Evolutionary conservation across 2,113 vertebrate species (phyloP), one percentile per base, ranked within the genome.

Genomic region (Strix aluco): DNA sequence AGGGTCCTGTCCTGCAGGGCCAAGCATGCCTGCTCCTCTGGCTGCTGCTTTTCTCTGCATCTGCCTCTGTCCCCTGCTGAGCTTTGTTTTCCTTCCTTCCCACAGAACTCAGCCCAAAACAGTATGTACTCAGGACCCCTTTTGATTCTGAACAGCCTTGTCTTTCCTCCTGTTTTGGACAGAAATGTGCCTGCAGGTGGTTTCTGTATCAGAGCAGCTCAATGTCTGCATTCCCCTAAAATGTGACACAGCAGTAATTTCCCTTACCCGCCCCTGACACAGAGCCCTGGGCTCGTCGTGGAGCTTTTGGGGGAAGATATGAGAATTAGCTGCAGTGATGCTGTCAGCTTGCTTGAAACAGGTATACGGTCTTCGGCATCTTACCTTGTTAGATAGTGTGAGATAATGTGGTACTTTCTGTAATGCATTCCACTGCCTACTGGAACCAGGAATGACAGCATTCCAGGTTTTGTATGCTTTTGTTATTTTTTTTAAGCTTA

Each of bases 61-160:
- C 55, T 46, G 57, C 20, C 38, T 17, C 30, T 49, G 71, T 54
- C 22, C n/a, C 29, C 38, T 34, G 19, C 63, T 36, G 61, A 34
- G 81, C 55, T 62, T 21, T 4, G 14, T 4, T 46, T 61, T 34
- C 36, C 30, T 27, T 40, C 38, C 54, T 40, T 36, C 69, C 54
- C 40, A 11, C 0, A 0, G 46, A 57, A 9, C 51, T 54, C 44
- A 12, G 20, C 71, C 47, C 73, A 13, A n/a, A 42, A 0, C 5
- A 14, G 26, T 4, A 5, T 2, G n/a, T 36, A 1, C 30, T 42
- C 44, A 23, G 44, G 32, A 30, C 10, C n/a, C 52, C 36, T 22
- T 22, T 15, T 44, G 67, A 27, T 61, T 47, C 69, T 18, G 25
- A 47, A 13, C 29, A 55, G 46, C n/a, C 61, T 74, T 9, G 38